A percentile compares a stretch with the other conserved stretches of the same genome.
Evolutionary conservation across 2,113 vertebrate genomes (phyloP).

Genomic region (Heterochromis multidens): DNA sequence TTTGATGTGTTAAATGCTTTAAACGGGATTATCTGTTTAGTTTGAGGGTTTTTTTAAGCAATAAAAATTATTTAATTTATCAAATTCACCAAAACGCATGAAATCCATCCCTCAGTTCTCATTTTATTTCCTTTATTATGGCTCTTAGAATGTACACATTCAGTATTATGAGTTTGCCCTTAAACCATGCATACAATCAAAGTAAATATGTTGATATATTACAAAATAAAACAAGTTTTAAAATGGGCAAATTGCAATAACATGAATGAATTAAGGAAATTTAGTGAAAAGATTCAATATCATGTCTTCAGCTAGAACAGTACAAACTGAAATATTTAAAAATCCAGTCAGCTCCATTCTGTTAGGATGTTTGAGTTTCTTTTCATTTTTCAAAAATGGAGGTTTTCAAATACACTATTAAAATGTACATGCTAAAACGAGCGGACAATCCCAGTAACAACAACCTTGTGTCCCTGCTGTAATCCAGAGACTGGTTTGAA

Average conservation of each 20-base stretch:
- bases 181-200: neutral
- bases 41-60: neutral
- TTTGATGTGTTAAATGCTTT: neutral
- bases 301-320: no score
- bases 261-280: no score
- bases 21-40: neutral
- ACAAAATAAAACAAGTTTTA: neutral
- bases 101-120: neutral
- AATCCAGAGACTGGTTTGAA: neutral
- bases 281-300: neutral
- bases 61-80: neutral
- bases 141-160: neutral
- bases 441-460: neutral
- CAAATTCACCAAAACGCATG: neutral
- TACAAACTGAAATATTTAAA: no score
- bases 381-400: neutral
- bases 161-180: no score
- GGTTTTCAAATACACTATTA: neutral
- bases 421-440: neutral
- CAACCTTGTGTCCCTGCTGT: neutral
- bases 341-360: no score
- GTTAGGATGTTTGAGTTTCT: neutral
- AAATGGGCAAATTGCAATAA: neutral
- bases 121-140: neutral
- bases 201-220: neutral